Conservation (phyloP, 2,113 vertebrate genomes). For the Chunga burmeisteri region DNA sequence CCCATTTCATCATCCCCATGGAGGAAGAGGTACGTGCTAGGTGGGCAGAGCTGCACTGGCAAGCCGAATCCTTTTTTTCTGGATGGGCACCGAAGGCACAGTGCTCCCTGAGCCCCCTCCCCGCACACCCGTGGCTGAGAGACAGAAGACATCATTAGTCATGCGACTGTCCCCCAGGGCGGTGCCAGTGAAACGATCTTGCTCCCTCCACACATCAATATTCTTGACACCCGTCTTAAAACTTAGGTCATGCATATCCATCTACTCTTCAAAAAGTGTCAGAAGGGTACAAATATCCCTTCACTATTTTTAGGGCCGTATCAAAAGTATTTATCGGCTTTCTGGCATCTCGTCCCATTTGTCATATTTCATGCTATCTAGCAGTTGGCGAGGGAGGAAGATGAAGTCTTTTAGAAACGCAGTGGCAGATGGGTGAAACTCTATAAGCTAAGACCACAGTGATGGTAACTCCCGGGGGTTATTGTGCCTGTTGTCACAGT, state of each 20-base stretch:
- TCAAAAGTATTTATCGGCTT: constrained; percentile 74
- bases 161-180: constrained; percentile 13
- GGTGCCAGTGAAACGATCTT: constrained; percentile 53
- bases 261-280: constrained; percentile 71
- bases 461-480: background rate
- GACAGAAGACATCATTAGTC: constrained; percentile 55
- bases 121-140: background rate
- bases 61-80: constrained; percentile 1
- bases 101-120: background rate
- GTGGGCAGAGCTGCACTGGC: background rate
- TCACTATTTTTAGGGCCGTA: constrained; percentile 76
- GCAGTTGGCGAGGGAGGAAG: background rate
- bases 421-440: background rate
- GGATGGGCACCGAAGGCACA: background rate
- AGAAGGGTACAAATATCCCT: constrained; percentile 63
- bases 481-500: background rate
- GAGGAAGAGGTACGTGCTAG: background rate
- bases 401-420: background rate
- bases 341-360: constrained; percentile 70
- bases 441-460: background rate
- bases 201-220: constrained; percentile 59
- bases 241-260: constrained; percentile 74
- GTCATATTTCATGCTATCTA: constrained; percentile 55
- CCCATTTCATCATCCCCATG: background rate
- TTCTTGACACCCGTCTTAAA: constrained; percentile 63